A percentile compares a stretch with the other conserved stretches of the same genome.
Conservation (phyloP, 2,797 vertebrate genomes). For the Hydrolagus colliei region DNA sequence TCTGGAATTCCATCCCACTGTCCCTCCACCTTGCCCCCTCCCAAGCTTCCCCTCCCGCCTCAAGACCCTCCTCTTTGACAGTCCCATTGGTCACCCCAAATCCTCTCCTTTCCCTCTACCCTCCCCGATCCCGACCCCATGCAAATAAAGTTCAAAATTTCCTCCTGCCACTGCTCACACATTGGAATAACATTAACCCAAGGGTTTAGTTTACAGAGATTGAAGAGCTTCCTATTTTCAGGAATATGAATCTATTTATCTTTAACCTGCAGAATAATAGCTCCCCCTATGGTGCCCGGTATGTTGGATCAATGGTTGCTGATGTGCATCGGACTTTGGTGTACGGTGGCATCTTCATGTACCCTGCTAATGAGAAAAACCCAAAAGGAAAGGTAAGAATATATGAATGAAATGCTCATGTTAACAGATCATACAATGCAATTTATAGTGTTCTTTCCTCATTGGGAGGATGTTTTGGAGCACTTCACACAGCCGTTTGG, state of each 20-base stretch:
- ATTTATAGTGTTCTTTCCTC: no score
- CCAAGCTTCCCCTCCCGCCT: no score
- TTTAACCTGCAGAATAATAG: slow-evolving; percentile 68
- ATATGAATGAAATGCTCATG: neutral
- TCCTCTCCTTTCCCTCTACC: no score
- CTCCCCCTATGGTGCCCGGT: slow-evolving; percentile 80
- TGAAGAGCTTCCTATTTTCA: neutral
- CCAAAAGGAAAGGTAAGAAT: slow-evolving; percentile 84
- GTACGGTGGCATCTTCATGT: slow-evolving; percentile 92
- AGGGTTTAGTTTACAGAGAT: neutral
- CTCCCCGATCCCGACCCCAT: neutral
- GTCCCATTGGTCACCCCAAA: no score
- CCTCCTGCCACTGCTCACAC: no score
- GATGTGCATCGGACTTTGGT: slow-evolving; percentile 90
- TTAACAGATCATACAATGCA: no score
- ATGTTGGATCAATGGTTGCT: slow-evolving; percentile 94
- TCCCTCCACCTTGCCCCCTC: no score
- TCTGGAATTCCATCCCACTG: no score
- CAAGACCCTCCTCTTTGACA: no score
- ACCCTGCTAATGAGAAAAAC: slow-evolving; percentile 86
- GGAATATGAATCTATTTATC: neutral
- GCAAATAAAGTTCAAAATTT: neutral
- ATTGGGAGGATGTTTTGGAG: no score
- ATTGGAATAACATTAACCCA: no score
- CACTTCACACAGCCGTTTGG: no score